Base-by-base conservation (phyloP, 2,113 vertebrate species). In the Cinclus mexicanus region DNA sequence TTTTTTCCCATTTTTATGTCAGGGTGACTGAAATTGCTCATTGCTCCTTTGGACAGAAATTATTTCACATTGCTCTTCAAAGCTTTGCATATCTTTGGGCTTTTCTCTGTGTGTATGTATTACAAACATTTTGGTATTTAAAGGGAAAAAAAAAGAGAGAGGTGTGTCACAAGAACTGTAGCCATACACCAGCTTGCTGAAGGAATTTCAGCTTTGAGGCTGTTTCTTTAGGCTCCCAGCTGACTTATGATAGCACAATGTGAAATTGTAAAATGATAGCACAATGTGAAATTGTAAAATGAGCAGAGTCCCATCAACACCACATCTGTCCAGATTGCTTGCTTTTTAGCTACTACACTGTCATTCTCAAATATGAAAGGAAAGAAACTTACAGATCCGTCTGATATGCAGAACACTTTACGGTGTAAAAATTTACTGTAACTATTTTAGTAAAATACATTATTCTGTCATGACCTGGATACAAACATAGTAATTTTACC, bases 281-380 rank as follows among this genome's bases (percentile, higher is more conserved):
- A 77, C 25, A 71, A 88, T 11, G 7, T 82, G 83, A 61, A 89
- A 49, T 52, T 91, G 42, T 89, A 71, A 78, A 63, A 86, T 8
- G 31, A 93, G 37, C 71, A 68, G 83, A 92, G 76, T 91, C 90
- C 78, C 78, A 91, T 87, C 78, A 94, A 80, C 82, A 95, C 69
- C 61, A 90, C 90, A 96, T 95, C 95, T 97, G 89, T 70, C 95
- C 81, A 89, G 63, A 91, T 90, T 11, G 5, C 28, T 91, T 69
- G 74, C 35, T 71, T 75, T 92, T 90, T 80, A 90, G 31, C 61
- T 94, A 88, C 59, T 11, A 28, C 41, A 63, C 41, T 86, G 92
- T 81, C 79, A 29, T 93, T 93, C 80, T 94, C 93, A 83, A 89
- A 92, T 86, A 89, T 70, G 49, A 91, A 92, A 84, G 63, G 59